Evolutionary conservation across 2,797 vertebrate genomes (phyloP).

Genomic region (Taenioides sp.): DNA sequence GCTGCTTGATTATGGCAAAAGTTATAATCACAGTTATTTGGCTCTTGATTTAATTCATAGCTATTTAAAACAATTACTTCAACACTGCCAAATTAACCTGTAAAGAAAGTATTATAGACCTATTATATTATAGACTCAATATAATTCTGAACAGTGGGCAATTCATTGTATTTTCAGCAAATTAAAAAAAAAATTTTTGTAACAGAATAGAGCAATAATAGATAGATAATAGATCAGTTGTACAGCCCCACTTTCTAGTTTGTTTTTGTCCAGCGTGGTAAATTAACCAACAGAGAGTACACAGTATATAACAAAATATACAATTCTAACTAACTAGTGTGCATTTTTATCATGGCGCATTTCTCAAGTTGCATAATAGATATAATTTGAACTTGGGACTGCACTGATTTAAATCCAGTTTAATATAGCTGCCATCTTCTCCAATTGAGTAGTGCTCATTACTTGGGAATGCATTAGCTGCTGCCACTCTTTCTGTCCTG

Average conservation of each 20-base stretch:
- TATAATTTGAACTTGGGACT: slow-evolving; percentile 14
- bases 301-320: neutral
- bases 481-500: slow-evolving; percentile 10
- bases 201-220: neutral
- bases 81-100: no score
- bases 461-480: neutral
- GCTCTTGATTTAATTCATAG: no score
- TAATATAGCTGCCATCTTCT: neutral
- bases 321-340: neutral
- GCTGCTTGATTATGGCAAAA: no score
- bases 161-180: neutral
- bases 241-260: neutral
- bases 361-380: slow-evolving; percentile 20
- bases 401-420: slow-evolving; percentile 2
- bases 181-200: no score
- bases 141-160: neutral
- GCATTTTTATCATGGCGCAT: slow-evolving; percentile 20
- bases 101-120: no score
- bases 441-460: slow-evolving; percentile 11
- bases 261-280: neutral
- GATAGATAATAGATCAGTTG: no score
- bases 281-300: neutral
- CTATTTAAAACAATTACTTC: no score
- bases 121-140: no score
- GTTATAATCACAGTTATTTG: no score